Evolutionary conservation across 2,797 vertebrate genomes (phyloP), one percentile per base, ranked within the genome.

Genomic region (Hyperoplus immaculatus): DNA sequence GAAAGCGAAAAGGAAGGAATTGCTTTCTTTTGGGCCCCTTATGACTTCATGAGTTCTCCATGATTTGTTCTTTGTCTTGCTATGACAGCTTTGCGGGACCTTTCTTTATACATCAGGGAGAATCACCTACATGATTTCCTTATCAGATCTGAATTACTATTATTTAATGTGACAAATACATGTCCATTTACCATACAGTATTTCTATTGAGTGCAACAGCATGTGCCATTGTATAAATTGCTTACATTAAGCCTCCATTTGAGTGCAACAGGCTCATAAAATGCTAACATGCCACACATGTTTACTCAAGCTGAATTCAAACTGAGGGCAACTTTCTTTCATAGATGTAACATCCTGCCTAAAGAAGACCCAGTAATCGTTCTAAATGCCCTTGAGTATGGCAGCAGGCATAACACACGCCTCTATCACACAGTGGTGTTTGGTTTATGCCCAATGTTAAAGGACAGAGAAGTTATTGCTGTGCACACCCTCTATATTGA

Each of bases 201-300:
- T n/a, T 58, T 74, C 47, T 80, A 65, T 69, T 79, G 83, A 78
- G 63, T 62, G 36, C 43, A 62, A 56, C 77, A 77, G 62, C 82
- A 72, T 80, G 65, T 72, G 80, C 77, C 51, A 75, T n/a, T 83
- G 36, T 78, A 69, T 78, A 82, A 84, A 85, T 75, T 74, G 47
- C 55, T 78, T 46, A 70, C 49, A 72, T 62, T 67, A 60, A 69
- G 56, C 61, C 15, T 50, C 70, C 54, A 76, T 89, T 89, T 89
- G 66, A 66, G 85, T 75, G 64, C 68, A 77, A 77, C 73, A 82
- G 80, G 55, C 73, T 82, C 68, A 65, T 82, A 75, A 85, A 84
- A 80, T 76, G 71, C 50, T 67, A 77, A 83, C 66, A 82, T 50
- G 45, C 54, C 63, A 65, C n/a, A 18, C 64, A 79, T 89, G 79